Evolutionary conservation across 2,797 vertebrate species (phyloP).

Genomic region (Sebastes flavidus): DNA sequence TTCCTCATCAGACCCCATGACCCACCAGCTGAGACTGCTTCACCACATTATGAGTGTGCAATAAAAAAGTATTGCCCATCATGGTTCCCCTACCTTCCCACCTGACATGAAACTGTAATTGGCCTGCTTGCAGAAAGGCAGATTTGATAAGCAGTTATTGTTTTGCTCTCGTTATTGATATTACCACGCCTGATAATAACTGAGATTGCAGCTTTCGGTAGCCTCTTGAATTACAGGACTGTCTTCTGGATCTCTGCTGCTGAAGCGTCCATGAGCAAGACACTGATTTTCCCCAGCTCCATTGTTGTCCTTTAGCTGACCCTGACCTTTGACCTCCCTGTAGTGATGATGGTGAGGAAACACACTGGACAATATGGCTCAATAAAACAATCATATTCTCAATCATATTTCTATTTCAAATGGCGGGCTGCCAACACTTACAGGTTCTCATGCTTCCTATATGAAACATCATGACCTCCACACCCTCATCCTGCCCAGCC

Average conservation of each 20-base stretch:
- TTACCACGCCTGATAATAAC: background rate
- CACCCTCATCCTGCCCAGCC: background rate
- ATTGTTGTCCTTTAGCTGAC: background rate
- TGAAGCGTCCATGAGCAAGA: background rate
- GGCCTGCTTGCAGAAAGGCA: background rate
- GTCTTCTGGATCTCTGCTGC: background rate
- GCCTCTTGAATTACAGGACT: background rate
- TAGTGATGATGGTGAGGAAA: background rate
- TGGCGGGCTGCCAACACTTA: background rate
- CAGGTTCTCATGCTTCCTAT: background rate
- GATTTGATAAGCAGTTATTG: background rate
- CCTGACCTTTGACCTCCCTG: slow-evolving; percentile 24
- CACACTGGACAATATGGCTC: background rate
- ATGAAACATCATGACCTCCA: background rate
- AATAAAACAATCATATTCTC: background rate
- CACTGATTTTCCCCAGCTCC: background rate
- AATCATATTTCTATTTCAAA: background rate
- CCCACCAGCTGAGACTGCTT: slow-evolving; percentile 25
- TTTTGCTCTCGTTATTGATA: background rate
- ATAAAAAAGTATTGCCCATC: slow-evolving; percentile 3
- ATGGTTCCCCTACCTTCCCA: background rate
- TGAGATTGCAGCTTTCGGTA: background rate
- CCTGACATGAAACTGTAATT: background rate
- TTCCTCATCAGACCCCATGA: background rate
- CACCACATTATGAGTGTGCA: background rate